phyloP scores from a whole-genome alignment of 2,113 vertebrate species.

The Brevimyrus niger region DNA sequence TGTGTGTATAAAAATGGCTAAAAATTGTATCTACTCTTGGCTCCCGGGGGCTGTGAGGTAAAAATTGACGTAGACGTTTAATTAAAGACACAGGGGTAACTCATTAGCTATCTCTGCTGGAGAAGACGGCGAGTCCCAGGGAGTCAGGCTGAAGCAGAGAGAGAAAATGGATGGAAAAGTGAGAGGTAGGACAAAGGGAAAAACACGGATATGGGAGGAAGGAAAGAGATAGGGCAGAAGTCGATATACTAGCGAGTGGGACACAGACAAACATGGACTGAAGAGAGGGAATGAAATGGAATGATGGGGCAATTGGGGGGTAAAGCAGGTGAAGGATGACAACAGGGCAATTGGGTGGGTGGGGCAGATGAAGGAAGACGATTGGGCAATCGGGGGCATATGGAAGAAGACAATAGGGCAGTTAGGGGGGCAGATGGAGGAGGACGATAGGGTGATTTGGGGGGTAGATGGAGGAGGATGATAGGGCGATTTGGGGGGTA shows the following conservation, averaged over 20 bases:
- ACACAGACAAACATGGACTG: neutral
- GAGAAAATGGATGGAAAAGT: neutral
- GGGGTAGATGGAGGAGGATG: neutral
- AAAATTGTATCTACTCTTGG: neutral
- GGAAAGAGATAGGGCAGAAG: neutral
- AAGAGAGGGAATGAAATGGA: neutral
- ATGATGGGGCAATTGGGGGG: neutral
- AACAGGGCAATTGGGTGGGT: neutral
- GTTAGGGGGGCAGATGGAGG: neutral
- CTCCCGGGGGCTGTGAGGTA: neutral
- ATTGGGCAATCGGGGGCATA: neutral
- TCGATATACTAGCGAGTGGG: neutral
- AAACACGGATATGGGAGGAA: neutral
- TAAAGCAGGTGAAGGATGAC: neutral
- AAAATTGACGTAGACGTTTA: constrained; percentile 46
- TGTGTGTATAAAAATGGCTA: neutral
- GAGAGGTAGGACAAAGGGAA: constrained; percentile 4
- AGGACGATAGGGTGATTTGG: neutral
- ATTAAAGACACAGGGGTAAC: constrained; percentile 52
- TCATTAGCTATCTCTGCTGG: constrained; percentile 37
- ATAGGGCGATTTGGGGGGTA: neutral
- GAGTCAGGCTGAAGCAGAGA: constrained; percentile 20
- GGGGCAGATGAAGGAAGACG: neutral
- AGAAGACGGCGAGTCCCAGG: neutral
- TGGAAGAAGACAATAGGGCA: neutral